These are phyloP conservation scores for Psylliodes chrysocephalus DNA, from an alignment of 2,888 invertebrate genomes.

Conservation along the genomic window DNA sequence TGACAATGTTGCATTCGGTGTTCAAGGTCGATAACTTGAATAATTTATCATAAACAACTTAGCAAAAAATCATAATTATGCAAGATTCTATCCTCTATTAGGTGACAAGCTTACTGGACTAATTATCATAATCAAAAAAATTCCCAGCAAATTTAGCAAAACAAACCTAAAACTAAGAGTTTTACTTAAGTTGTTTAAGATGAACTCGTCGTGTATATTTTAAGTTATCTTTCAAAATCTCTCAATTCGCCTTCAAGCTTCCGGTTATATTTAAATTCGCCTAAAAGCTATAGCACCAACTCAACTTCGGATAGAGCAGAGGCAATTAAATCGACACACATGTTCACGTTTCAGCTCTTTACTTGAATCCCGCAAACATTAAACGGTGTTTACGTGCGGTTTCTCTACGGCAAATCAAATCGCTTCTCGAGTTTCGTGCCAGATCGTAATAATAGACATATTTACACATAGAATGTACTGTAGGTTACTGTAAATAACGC, in stretches of 20 bases:
- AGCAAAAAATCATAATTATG: too few relatives aligned
- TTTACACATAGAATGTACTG: neutral
- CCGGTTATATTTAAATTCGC: neutral
- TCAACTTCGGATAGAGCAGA: slow-evolving; percentile 17
- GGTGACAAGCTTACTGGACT: too few relatives aligned
- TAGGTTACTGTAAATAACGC: neutral
- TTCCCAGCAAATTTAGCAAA: too few relatives aligned
- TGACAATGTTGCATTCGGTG: too few relatives aligned
- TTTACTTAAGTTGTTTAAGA: too few relatives aligned
- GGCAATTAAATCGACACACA: slow-evolving; percentile 34
- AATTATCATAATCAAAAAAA: too few relatives aligned
- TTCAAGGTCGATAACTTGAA: too few relatives aligned
- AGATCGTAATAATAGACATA: slow-evolving; percentile 17
- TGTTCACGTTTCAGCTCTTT: slow-evolving; percentile 2
- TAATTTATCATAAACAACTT: too few relatives aligned
- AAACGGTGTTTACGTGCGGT: slow-evolving; percentile 22
- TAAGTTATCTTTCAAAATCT: neutral
- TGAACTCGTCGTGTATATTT: neutral
- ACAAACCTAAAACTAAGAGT: too few relatives aligned
- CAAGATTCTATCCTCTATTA: too few relatives aligned
- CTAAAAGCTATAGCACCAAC: neutral
- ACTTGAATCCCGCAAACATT: slow-evolving; percentile 20
- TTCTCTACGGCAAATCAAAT: slow-evolving; percentile 26
- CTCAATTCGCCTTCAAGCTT: neutral
- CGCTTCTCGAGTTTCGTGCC: slow-evolving; percentile 20